A percentile compares a stretch with the other conserved stretches of the same genome.
These are phyloP conservation scores for Drosophila greeni DNA, from an alignment of 2,888 invertebrate species.

Conservation along the genomic window DNA sequence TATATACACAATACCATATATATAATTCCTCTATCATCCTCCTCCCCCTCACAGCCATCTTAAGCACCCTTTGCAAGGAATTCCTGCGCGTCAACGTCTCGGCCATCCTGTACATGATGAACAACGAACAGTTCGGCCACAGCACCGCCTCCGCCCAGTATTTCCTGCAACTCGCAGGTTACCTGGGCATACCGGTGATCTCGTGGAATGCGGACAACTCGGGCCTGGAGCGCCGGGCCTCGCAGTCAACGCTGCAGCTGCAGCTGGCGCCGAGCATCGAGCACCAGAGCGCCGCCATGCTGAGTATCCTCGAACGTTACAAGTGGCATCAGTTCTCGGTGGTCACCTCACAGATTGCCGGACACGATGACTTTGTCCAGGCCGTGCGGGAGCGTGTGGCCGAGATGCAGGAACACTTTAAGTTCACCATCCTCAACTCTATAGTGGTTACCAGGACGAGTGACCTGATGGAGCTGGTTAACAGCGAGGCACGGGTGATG, in stretches of 20 bases:
- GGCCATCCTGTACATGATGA: constrained; percentile 96
- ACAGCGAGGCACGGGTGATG: constrained; percentile 95
- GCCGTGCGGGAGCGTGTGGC: constrained; percentile 92
- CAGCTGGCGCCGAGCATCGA: constrained; percentile 97
- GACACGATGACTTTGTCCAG: constrained; percentile 97
- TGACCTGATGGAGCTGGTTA: constrained; percentile 89
- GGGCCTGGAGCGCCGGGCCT: constrained; percentile 88
- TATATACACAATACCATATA: too few species aligned
- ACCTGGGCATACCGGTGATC: constrained; percentile 96
- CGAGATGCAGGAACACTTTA: constrained; percentile 87
- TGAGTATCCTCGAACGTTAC: constrained; percentile 95
- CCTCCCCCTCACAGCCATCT: constrained; percentile 84
- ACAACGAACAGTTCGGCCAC: constrained; percentile 94
- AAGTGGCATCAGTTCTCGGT: constrained; percentile 98
- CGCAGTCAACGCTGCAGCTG: constrained; percentile 92
- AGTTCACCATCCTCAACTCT: constrained; percentile 92
- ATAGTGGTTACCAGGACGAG: constrained; percentile 88
- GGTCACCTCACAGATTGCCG: constrained; percentile 95
- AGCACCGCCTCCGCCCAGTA: constrained; percentile 96
- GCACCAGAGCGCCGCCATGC: constrained; percentile 96
- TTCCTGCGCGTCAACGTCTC: constrained; percentile 93
- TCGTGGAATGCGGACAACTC: constrained; percentile 99
- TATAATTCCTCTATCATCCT: not conserved
- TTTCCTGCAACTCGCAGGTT: constrained; percentile 94
- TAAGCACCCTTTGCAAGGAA: constrained; percentile 92